Base-by-base conservation (phyloP, 2,888 invertebrate genomes). In the Sericinus montela region DNA sequence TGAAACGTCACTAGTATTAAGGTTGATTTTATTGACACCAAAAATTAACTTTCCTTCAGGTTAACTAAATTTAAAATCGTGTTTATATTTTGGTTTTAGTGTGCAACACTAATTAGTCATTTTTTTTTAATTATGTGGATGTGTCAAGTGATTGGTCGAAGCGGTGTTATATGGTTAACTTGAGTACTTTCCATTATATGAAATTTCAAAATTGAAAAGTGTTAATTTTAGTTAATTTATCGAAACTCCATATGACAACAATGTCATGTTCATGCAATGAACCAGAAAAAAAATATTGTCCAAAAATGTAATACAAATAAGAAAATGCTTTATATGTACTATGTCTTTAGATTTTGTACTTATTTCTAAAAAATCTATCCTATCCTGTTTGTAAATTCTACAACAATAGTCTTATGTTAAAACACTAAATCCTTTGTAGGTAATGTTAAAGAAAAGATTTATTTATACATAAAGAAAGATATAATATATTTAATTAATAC, bases 401-500 rank as follows among this genome's bases (percentile, higher is more conserved):
- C 13, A 30, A 11, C 19, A 36, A 36, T 48, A 37, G 16, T 32
- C 23, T 39, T 37, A 28, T 10, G 25, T 34, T 10, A 16, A 29
- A 41, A 47, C 29, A 29, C 30, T 38, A 38, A 45, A 30, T 45
- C 30, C 19, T 37, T 30, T 34, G 40, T 9, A 38, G 25, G 38
- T 23, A 23, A 23, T 16, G 32, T 60, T 60, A 54, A 52, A 58
- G n/a, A n/a, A 59, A 66, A 60, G 57, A 67, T 60, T 63, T 69
- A 69, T 72, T 72, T 69, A 69, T 70, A 60, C 53, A 65, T 63
- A 65, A 57, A 67, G 64, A 65, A 68, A 71, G 57, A 70, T 58
- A 57, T 75, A 74, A 75, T 75, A 73, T 75, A 75, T 75, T 71
- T 56, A 67, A 67, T 58, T 62, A 65, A 67, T 60, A 62, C 69